Base-by-base conservation (phyloP, 2,113 vertebrate genomes). In the Ranitomeya variabilis region DNA sequence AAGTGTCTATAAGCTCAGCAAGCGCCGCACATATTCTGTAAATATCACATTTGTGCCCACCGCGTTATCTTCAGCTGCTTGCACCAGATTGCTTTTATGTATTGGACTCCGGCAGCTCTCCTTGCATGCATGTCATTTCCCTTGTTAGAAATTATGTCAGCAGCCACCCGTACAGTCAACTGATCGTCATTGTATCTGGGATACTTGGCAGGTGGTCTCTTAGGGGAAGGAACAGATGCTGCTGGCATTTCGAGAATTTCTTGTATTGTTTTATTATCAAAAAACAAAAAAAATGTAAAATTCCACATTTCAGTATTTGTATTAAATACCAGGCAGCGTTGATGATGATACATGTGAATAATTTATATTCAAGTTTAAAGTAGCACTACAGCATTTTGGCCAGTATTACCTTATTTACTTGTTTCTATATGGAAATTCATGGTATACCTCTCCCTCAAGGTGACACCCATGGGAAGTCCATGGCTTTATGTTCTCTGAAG, bases 31-130 rank as follows among this genome's bases (percentile, higher is more conserved):
- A 66, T 64, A 66, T 64, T 64, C 16, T 66, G 60, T 83, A 59
- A 83, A 64, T 64, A 37, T 51, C 59, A 45, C 60, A 83, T 64
- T 66, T 64, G 80, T 66, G 60, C 59, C 80, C 59, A 19, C 14
- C 15, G n/a, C 37, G 15, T 64, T 83, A 51, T 83, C 60, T 64
- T 21, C 80, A 83, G 80, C 80, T 64, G 57, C 60, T 64, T 21
- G 57, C 60, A 51, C 23, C 57, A 83, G 57, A 83, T 64, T 82
- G 80, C 26, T 64, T 31, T 55, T 12, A 64, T 82, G 55, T 82
- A 64, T 82, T n/a, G 59, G 80, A 66, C 60, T 51, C 80, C 45
- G 60, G 26, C 60, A 66, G 60, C 59, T 81, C 23, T 59, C 1
- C 21, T 80, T 59, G 23, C 78, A 26, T 64, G 18, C 26, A 55